Conservation (phyloP, 2,113 vertebrate species). For the Donacobius atricapilla region DNA sequence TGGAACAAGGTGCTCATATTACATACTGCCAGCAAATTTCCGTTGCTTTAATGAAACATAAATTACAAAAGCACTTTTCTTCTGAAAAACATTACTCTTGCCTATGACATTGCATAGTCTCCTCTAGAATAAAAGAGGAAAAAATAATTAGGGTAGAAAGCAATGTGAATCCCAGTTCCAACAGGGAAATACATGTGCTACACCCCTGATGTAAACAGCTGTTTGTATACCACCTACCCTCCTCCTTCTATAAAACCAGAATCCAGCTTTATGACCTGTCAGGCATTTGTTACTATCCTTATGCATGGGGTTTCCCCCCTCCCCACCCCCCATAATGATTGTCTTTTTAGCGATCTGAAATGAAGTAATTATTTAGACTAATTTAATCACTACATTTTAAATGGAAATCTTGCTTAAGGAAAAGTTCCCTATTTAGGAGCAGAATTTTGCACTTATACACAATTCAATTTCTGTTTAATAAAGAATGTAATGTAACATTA, state of each 20-base stretch:
- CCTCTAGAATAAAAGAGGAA: background rate
- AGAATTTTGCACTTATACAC: background rate
- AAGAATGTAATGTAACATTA: background rate
- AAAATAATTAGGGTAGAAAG: background rate
- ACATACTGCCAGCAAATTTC: slow-evolving; percentile 57
- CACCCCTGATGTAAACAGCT: background rate
- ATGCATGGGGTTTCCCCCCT: accelerated
- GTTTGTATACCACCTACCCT: background rate
- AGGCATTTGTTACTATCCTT: background rate
- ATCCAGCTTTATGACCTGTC: background rate
- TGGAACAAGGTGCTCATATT: slow-evolving; percentile 53
- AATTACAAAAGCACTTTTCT: slow-evolving; percentile 56
- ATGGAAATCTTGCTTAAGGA: background rate
- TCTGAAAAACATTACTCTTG: slow-evolving; percentile 34
- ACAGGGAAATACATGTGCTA: background rate
- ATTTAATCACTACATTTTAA: background rate
- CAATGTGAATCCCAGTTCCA: background rate
- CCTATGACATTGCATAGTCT: background rate
- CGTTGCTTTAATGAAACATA: slow-evolving; percentile 63
- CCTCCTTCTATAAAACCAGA: background rate
- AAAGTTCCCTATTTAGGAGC: background rate
- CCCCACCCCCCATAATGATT: background rate
- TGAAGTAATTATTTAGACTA: background rate
- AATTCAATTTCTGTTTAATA: background rate
- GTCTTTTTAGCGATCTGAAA: background rate